phyloP scores from a whole-genome alignment of 2,113 vertebrate species.

The Leptobrachium ailaonicum region DNA sequence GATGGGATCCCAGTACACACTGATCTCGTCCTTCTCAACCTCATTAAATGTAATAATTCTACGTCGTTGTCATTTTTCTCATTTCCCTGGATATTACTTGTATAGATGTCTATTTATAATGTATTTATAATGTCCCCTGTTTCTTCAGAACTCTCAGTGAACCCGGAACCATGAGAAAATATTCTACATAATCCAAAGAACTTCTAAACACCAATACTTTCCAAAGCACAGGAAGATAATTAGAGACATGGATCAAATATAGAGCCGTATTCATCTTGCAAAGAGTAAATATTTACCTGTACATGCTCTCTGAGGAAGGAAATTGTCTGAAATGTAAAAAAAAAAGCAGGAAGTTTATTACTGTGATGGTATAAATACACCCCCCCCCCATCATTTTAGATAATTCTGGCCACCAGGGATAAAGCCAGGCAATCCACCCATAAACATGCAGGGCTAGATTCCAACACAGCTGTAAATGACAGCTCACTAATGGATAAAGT shows the following conservation, averaged over 20 bases:
- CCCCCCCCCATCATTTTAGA: too few species aligned
- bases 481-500: too few species aligned
- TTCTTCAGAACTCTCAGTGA: not conserved
- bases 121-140: not conserved
- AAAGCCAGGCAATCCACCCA: too few species aligned
- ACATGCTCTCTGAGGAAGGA: not conserved
- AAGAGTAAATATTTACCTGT: not conserved
- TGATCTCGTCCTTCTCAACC: constrained; percentile 22
- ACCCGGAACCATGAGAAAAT: not conserved
- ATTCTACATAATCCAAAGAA: not conserved
- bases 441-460: too few species aligned
- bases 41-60: constrained; percentile 25
- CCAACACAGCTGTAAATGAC: too few species aligned
- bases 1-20: constrained; percentile 11
- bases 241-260: not conserved
- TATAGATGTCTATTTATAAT: constrained; percentile 10
- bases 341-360: too few species aligned
- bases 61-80: not conserved
- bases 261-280: not conserved
- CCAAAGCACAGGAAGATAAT: not conserved
- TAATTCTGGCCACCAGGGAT: too few species aligned
- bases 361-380: too few species aligned
- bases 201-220: not conserved
- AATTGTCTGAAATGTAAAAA: too few species aligned
- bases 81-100: not conserved